Percentiles rank a stretch among this genome's conserved stretches.
Conservation (phyloP, 2,888 invertebrate species). For the Cistogaster globosa region DNA sequence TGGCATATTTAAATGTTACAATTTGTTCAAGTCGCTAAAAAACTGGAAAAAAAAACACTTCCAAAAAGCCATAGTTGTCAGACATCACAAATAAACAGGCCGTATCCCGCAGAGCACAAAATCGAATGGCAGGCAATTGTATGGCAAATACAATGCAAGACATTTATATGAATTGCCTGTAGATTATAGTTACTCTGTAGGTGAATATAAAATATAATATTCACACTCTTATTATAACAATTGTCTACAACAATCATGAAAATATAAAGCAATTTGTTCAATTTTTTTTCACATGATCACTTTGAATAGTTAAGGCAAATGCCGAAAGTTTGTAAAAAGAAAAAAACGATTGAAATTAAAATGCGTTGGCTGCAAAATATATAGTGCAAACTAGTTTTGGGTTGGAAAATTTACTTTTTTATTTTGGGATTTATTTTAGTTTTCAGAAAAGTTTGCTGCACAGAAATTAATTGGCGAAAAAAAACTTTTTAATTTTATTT, state of each 20-base stretch:
- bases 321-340: constrained; percentile 53
- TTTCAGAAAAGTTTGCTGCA: background rate
- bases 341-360: background rate
- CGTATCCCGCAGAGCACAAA: constrained; percentile 60
- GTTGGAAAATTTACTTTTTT: background rate
- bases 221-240: constrained; percentile 70
- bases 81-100: background rate
- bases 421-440: background rate
- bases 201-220: constrained; percentile 65
- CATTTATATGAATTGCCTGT: constrained; percentile 35
- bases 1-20: constrained; percentile 60
- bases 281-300: background rate
- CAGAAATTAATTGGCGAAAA: background rate
- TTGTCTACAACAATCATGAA: constrained; percentile 67
- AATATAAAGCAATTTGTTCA: constrained; percentile 62
- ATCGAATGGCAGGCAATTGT: constrained; percentile 51
- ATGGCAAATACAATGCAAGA: constrained; percentile 29
- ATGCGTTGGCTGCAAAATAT: constrained; percentile 45
- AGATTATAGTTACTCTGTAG: constrained; percentile 32
- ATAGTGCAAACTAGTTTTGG: background rate
- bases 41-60: background rate
- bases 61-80: background rate
- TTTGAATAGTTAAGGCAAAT: constrained; percentile 47
- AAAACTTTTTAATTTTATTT: background rate
- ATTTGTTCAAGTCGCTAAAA: constrained; percentile 61